phyloP scores from a whole-genome alignment of 1,140 invertebrate genomes.

The Rhizoglyphus robini region DNA sequence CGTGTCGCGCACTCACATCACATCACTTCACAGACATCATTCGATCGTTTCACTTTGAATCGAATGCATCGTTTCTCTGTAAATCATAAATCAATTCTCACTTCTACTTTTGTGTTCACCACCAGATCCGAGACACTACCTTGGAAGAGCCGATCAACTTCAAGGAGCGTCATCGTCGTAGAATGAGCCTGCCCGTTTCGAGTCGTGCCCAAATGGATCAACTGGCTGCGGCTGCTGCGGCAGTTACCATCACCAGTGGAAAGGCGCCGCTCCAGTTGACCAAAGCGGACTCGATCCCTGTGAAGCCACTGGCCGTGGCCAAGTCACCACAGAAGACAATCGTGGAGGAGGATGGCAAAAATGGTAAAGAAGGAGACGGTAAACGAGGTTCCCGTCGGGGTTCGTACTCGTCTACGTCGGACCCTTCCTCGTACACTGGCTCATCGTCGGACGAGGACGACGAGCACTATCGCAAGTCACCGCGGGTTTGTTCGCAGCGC shows the following conservation, averaged over 20 bases:
- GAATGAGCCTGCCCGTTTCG: conserved; percentile 33
- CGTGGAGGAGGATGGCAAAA: not conserved
- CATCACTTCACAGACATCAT: no score
- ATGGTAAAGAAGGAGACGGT: not conserved
- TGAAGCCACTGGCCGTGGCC: not conserved
- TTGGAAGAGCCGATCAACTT: conserved; percentile 25
- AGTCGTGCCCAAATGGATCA: no score
- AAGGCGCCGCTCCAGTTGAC: not conserved
- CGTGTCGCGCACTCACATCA: no score
- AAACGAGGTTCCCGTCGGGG: not conserved
- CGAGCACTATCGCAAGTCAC: conserved; percentile 44
- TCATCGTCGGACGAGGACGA: conserved; percentile 69
- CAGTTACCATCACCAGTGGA: no score
- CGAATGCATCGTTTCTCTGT: no score
- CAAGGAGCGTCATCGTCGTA: conserved; percentile 34
- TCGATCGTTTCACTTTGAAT: no score
- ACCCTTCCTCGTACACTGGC: conserved; percentile 67
- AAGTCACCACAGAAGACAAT: not conserved
- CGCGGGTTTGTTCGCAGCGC: conserved; percentile 69
- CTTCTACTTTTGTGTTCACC: not conserved
- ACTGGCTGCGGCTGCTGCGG: not conserved
- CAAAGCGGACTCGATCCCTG: not conserved
- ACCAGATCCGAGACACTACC: conserved; percentile 30
- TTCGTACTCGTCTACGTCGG: conserved; percentile 22
- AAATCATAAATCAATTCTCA: not conserved